A percentile compares a stretch with the other conserved stretches of the same genome.
These are phyloP conservation scores for Forbesichthys agassizii DNA, from an alignment of 2,113 vertebrate species.

Conservation along the genomic window DNA sequence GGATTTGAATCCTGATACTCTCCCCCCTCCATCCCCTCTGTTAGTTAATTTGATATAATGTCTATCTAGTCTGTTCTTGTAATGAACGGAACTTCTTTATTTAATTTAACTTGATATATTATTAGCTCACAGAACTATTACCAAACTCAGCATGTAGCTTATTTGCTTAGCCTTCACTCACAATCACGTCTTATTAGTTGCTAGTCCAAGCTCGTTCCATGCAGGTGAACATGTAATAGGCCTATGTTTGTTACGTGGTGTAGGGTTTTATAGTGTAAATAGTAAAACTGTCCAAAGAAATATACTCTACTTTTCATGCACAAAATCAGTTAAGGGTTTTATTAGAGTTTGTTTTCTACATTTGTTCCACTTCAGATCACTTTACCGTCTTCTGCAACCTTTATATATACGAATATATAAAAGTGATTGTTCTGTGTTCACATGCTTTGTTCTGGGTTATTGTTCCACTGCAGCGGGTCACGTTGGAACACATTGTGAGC, in stretches of 20 bases:
- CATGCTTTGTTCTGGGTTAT: slow-evolving; percentile 37
- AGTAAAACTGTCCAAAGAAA: slow-evolving; percentile 26
- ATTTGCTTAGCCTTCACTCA: no score
- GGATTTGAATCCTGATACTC: no score
- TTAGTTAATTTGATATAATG: no score
- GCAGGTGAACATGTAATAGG: slow-evolving; percentile 27
- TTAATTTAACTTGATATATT: no score
- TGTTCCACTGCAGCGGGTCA: slow-evolving; percentile 26
- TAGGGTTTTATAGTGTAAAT: slow-evolving; percentile 17
- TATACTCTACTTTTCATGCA: background rate
- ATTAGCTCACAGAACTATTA: no score
- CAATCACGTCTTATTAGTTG: no score
- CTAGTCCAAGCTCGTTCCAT: background rate
- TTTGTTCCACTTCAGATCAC: slow-evolving; percentile 20
- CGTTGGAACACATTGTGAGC: slow-evolving; percentile 44
- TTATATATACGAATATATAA: slow-evolving; percentile 31
- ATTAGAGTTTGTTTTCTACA: slow-evolving; percentile 36
- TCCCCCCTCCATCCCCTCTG: no score
- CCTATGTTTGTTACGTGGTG: slow-evolving; percentile 16
- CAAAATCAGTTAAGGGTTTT: background rate
- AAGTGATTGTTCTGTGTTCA: slow-evolving; percentile 39
- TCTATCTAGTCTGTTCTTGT: no score
- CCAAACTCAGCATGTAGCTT: no score
- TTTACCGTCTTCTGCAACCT: slow-evolving; percentile 3
- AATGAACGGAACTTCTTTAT: no score